Percentiles rank a stretch among this genome's conserved stretches.
Conservation (phyloP, 2,113 vertebrate genomes). For the Cryptomyrus ogoouensis region DNA sequence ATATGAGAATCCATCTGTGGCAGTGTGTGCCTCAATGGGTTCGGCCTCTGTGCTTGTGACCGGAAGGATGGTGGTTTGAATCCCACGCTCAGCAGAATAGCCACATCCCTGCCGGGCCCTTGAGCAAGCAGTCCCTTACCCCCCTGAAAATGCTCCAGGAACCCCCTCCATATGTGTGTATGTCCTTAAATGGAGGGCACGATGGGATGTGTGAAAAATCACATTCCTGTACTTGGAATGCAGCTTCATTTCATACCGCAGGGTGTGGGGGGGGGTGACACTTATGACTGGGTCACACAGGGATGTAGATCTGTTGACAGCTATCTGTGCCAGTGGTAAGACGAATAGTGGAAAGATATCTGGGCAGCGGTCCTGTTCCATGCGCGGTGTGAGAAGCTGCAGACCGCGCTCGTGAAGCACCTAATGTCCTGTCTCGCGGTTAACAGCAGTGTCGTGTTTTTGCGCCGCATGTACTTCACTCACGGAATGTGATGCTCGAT, state of each 20-base stretch:
- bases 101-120: not conserved
- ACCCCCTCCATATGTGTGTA: not conserved
- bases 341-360: not conserved
- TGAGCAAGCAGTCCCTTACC: not conserved
- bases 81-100: not conserved
- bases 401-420: too few relatives aligned
- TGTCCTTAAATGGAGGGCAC: not conserved
- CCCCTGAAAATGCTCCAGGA: not conserved
- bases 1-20: not conserved
- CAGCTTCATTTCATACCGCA: not conserved
- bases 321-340: too few relatives aligned
- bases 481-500: not conserved
- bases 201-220: not conserved
- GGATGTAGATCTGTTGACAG: not conserved
- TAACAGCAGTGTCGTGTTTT: not conserved
- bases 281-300: not conserved
- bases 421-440: not conserved
- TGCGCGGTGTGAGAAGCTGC: not conserved
- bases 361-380: not conserved
- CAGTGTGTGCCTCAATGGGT: not conserved
- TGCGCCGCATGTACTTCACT: not conserved
- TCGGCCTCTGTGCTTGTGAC: not conserved
- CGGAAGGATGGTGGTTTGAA: not conserved
- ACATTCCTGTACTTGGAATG: not conserved
- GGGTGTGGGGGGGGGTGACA: not conserved